A percentile compares a stretch with the other conserved stretches of the same genome.
These are phyloP conservation scores for Pagrus major DNA, from an alignment of 2,113 vertebrate species.

Conservation along the genomic window DNA sequence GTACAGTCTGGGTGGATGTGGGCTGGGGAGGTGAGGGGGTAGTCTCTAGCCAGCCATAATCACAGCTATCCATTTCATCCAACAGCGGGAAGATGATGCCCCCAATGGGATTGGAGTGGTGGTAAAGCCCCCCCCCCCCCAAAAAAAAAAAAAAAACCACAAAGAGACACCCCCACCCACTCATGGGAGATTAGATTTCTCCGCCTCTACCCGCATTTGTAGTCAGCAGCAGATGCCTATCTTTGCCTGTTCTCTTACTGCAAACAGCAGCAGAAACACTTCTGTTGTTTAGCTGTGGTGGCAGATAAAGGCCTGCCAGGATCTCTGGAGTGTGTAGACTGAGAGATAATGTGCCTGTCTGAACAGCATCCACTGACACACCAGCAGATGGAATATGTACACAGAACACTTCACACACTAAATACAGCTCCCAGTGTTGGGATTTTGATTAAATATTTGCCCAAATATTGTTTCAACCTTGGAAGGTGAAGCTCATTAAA, in stretches of 20 bases:
- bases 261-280: slow-evolving; percentile 70
- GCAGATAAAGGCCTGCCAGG: slow-evolving; percentile 53
- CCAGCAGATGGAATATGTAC: not conserved
- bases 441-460: not conserved
- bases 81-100: slow-evolving; percentile 73
- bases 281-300: slow-evolving; percentile 67
- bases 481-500: not conserved
- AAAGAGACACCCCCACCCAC: slow-evolving; percentile 3
- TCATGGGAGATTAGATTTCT: slow-evolving; percentile 57
- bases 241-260: slow-evolving; percentile 54
- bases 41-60: slow-evolving; percentile 57
- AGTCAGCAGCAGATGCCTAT: slow-evolving; percentile 74
- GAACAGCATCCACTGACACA: slow-evolving; percentile 20
- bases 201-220: slow-evolving; percentile 36
- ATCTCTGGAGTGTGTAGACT: slow-evolving; percentile 8
- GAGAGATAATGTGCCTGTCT: slow-evolving; percentile 40
- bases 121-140: slow-evolving; percentile 26
- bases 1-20: not conserved
- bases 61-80: slow-evolving; percentile 78
- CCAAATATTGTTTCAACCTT: not conserved
- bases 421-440: not conserved
- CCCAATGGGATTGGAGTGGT: slow-evolving; percentile 67
- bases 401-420: not conserved
- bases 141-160: slow-evolving; percentile 29
- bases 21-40: not conserved